Percentiles rank a stretch among this genome's conserved stretches.
Evolutionary conservation across 2,888 invertebrate species (phyloP).

Genomic region (Lasius platythorax): DNA sequence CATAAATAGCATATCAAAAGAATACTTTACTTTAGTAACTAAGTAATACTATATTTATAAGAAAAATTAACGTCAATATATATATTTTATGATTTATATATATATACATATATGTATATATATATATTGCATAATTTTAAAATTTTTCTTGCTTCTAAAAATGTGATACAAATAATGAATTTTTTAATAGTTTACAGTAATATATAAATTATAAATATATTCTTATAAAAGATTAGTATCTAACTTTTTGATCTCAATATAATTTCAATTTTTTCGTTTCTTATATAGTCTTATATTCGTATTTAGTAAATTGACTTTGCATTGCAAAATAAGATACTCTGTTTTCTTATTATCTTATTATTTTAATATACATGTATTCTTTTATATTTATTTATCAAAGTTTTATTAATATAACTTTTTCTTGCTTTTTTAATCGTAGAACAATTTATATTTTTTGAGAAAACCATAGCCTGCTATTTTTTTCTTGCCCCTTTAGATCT

Average conservation of each 20-base stretch:
- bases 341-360: background rate
- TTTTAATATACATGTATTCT: background rate
- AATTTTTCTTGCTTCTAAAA: background rate
- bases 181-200: background rate
- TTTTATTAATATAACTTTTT: constrained; percentile 75
- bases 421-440: constrained; percentile 68
- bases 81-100: too few species aligned
- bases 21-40: background rate
- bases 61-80: background rate
- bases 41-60: background rate
- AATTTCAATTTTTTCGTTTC: background rate
- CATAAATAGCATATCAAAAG: background rate
- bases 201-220: background rate
- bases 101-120: too few species aligned
- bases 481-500: constrained; percentile 64
- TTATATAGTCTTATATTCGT: too few species aligned
- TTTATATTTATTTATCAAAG: background rate
- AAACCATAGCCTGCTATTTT: constrained; percentile 50
- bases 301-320: background rate
- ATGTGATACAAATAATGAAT: background rate
- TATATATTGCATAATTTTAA: too few species aligned
- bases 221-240: background rate
- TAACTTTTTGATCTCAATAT: background rate
- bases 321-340: background rate
- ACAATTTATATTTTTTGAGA: constrained; percentile 54